Conservation (phyloP, 2,113 vertebrate species). For the Phalacrocorax carbo region DNA sequence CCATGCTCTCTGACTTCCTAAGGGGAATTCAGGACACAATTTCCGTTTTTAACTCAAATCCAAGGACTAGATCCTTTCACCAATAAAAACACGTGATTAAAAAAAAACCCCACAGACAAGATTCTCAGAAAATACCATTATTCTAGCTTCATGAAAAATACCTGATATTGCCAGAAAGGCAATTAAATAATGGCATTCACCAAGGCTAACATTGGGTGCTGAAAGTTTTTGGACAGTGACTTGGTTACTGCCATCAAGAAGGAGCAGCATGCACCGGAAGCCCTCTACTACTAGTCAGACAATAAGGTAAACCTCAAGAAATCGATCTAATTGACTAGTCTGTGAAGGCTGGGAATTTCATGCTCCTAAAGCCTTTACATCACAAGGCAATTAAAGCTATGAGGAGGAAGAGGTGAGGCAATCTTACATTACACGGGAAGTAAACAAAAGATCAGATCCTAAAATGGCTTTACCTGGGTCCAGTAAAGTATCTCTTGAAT, state of each 20-base stretch:
- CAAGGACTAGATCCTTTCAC: background rate
- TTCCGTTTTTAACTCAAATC: background rate
- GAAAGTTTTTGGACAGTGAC: background rate
- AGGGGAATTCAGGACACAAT: background rate
- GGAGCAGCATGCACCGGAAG: background rate
- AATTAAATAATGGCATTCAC: background rate
- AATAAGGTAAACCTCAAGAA: background rate
- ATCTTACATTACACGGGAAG: background rate
- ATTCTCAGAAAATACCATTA: background rate
- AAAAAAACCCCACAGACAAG: background rate
- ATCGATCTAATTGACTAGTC: background rate
- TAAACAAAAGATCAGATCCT: background rate
- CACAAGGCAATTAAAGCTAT: background rate
- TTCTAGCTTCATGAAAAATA: background rate
- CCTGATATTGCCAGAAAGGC: background rate
- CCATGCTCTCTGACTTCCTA: background rate
- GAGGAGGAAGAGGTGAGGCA: background rate
- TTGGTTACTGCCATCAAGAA: background rate
- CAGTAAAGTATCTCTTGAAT: background rate
- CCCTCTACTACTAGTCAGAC: background rate
- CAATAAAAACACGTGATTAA: background rate
- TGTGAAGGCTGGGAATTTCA: background rate
- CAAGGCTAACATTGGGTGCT: background rate
- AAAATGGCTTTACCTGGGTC: background rate
- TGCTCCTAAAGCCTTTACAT: background rate